phyloP scores from a whole-genome alignment of 2,888 invertebrate genomes.

The Lacanobia wlatinum region DNA sequence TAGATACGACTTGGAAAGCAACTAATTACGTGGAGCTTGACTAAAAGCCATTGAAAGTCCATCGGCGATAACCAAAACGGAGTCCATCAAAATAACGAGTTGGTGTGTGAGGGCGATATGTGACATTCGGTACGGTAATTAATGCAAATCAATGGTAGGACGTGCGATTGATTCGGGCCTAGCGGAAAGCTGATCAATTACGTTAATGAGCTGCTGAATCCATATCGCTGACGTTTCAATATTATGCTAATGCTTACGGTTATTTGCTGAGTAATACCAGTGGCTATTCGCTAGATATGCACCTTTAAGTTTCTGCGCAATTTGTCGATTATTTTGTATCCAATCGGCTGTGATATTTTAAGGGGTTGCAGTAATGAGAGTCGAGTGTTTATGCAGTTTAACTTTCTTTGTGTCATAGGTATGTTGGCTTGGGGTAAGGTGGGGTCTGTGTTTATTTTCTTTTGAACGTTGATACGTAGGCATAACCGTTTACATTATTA shows the following conservation, averaged over 20 bases:
- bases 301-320: conserved; percentile 67
- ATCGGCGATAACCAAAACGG: conserved; percentile 65
- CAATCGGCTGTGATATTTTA: conserved; percentile 68
- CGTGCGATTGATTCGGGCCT: conserved; percentile 86
- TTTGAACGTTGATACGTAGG: neutral
- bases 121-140: conserved; percentile 87
- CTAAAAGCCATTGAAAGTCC: conserved; percentile 57
- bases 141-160: conserved; percentile 89
- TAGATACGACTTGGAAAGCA: conserved; percentile 38
- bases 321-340: conserved; percentile 70
- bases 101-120: conserved; percentile 81
- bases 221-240: conserved; percentile 87
- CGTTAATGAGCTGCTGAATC: conserved; percentile 88
- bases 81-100: conserved; percentile 86
- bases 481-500: neutral
- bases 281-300: conserved; percentile 67
- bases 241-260: conserved; percentile 86
- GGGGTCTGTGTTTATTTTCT: conserved; percentile 7
- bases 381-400: conserved; percentile 53
- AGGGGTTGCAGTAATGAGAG: conserved; percentile 65
- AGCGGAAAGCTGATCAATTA: conserved; percentile 90
- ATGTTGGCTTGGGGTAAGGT: conserved; percentile 34
- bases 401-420: conserved; percentile 45
- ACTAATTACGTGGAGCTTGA: conserved; percentile 49
- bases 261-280: conserved; percentile 77